Evolutionary conservation across 1,140 invertebrate species (phyloP).

Genomic region (Bicyclus anynana): DNA sequence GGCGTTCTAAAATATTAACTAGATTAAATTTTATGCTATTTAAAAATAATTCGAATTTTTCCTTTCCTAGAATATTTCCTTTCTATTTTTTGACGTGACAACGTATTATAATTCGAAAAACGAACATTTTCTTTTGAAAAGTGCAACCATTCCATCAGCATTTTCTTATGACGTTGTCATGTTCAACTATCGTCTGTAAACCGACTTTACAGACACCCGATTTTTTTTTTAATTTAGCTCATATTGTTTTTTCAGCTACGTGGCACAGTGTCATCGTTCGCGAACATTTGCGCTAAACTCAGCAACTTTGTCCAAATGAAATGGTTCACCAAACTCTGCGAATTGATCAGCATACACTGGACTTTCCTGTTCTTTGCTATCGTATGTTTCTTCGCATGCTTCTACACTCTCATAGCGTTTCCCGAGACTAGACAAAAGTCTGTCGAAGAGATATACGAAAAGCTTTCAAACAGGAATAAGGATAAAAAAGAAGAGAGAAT

Average conservation of each 20-base stretch:
- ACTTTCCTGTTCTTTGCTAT: constrained; percentile 61
- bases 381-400: constrained; percentile 51
- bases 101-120: too few species aligned
- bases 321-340: constrained; percentile 57
- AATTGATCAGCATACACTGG: constrained; percentile 63
- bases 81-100: too few species aligned
- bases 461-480: constrained; percentile 43
- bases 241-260: constrained; percentile 49
- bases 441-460: constrained; percentile 60
- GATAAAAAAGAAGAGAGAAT: constrained; percentile 34
- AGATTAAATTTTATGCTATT: too few species aligned
- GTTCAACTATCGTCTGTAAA: too few species aligned
- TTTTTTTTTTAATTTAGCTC: too few species aligned
- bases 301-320: constrained; percentile 69
- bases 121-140: too few species aligned
- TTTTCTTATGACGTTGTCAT: too few species aligned
- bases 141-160: too few species aligned
- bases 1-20: too few species aligned
- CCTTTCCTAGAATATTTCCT: too few species aligned
- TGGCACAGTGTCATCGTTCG: constrained; percentile 62
- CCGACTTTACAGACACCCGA: too few species aligned
- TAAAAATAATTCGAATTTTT: too few species aligned
- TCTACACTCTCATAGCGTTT: constrained; percentile 54
- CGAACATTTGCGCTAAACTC: constrained; percentile 63
- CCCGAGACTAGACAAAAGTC: constrained; percentile 61